Base-by-base conservation (phyloP, 2,888 invertebrate genomes). In the Dryobota labecula region DNA sequence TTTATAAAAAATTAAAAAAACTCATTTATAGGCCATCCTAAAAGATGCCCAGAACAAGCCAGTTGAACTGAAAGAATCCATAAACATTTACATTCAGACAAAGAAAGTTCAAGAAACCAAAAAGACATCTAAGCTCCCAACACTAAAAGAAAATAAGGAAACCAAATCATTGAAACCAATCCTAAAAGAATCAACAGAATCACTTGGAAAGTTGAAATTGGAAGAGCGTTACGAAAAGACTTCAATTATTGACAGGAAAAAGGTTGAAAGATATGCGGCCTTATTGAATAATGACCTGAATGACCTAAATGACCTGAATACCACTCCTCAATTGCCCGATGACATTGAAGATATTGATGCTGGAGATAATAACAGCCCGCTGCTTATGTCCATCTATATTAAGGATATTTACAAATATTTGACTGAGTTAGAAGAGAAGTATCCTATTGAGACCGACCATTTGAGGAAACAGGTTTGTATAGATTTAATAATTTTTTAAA, bases 321-420 rank as follows among this genome's bases (percentile, higher is more conserved):
- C 33, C 33, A 81, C 82, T 63, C 87, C 85, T 49, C 78, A 84
- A 47, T 82, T 96, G 47, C 95, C 96, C 1, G 83, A 87, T 57
- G 93, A 95, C 67, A 96, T 97, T 78, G 97, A 97, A 85, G 97
- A 98, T 86, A 98, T 98, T 90, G 99, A 99, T 88, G 96, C 96
- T 24, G 97, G 97, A 61, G 98, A 98, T 88, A 96, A 94, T 53
- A 96, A 97, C 57, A 98, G 98, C 92, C 98, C 98, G 5, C 96
- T 98, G 84, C 96, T 98, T 84, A 98, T 98, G 89, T 97, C 98
- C 24, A 97, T 98, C 84, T 99, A 99, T 91, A 98, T 98, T 45
- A 98, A 98, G 81, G 99, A 99, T 86, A 99, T 99, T 89, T 99
- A 98, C 90, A 94, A 96, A 27, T 98, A 99, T 93, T 96, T 99